These are phyloP conservation scores for Echeneis naucrates DNA, from an alignment of 2,797 vertebrate species.

Conservation along the genomic window DNA sequence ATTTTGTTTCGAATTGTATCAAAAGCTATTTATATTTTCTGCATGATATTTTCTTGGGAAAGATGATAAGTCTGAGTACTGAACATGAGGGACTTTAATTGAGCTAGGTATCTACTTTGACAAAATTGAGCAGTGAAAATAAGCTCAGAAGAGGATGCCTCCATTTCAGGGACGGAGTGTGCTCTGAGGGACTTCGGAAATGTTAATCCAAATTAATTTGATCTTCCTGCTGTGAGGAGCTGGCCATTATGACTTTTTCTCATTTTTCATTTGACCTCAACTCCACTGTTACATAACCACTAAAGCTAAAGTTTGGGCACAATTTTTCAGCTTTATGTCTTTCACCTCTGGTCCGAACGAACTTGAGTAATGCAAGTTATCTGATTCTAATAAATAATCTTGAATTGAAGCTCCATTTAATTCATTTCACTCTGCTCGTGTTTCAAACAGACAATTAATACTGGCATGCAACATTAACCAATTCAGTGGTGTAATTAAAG, in stretches of 20 bases:
- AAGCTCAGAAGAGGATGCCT: not conserved
- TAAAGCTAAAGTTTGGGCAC: not conserved
- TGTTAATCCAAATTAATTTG: slow-evolving; percentile 20
- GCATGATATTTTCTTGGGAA: not conserved
- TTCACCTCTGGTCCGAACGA: too few relatives aligned
- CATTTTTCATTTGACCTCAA: slow-evolving; percentile 23
- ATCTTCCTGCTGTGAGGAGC: slow-evolving; percentile 20
- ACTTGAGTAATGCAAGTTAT: too few relatives aligned
- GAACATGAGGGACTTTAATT: not conserved
- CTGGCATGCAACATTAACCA: too few relatives aligned
- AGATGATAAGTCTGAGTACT: not conserved
- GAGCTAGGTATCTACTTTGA: not conserved
- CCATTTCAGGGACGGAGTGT: slow-evolving; percentile 13
- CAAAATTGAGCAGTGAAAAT: not conserved
- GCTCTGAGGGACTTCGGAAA: slow-evolving; percentile 12
- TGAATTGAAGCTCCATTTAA: too few relatives aligned
- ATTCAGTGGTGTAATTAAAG: too few relatives aligned
- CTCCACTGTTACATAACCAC: slow-evolving; percentile 3
- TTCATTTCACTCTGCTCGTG: too few relatives aligned
- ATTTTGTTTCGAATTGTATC: too few relatives aligned
- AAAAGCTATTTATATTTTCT: not conserved
- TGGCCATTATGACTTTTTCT: slow-evolving; percentile 10
- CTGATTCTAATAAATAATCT: too few relatives aligned
- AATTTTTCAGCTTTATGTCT: not conserved
- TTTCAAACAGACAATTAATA: too few relatives aligned